Conservation (phyloP, 2,113 vertebrate species). For the Syngnathus typhle region DNA sequence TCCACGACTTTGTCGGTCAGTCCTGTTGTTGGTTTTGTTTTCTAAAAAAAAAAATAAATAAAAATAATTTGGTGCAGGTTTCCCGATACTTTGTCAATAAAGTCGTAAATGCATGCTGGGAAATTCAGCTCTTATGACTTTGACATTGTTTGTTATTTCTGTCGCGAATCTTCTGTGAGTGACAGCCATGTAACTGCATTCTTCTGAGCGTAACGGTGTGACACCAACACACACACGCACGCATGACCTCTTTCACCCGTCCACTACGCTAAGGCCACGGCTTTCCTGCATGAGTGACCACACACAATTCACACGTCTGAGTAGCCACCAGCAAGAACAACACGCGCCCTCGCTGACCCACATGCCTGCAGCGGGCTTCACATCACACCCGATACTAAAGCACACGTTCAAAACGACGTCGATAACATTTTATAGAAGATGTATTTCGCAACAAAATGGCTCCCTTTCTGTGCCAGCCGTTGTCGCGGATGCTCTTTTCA, state of each 20-base stretch:
- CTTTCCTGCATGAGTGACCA: slow-evolving; percentile 50
- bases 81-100: background rate
- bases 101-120: background rate
- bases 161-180: slow-evolving; percentile 12
- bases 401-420: background rate
- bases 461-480: too few species aligned
- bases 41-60: too few species aligned
- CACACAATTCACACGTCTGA: slow-evolving; percentile 38
- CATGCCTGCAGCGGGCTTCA: slow-evolving; percentile 32
- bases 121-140: slow-evolving; percentile 12
- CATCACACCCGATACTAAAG: slow-evolving; percentile 3
- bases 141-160: slow-evolving; percentile 39
- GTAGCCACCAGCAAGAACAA: slow-evolving; percentile 21
- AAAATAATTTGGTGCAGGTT: background rate
- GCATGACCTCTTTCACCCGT: slow-evolving; percentile 33
- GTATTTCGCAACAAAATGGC: background rate
- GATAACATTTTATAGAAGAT: background rate
- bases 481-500: too few species aligned
- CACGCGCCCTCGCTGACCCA: slow-evolving; percentile 33
- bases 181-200: slow-evolving; percentile 19
- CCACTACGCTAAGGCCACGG: slow-evolving; percentile 24
- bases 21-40: too few species aligned
- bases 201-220: slow-evolving; percentile 13
- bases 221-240: slow-evolving; percentile 9
- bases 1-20: too few species aligned